phyloP scores from a whole-genome alignment of 2,797 vertebrate species.

The Scomberomorus guttatus region DNA sequence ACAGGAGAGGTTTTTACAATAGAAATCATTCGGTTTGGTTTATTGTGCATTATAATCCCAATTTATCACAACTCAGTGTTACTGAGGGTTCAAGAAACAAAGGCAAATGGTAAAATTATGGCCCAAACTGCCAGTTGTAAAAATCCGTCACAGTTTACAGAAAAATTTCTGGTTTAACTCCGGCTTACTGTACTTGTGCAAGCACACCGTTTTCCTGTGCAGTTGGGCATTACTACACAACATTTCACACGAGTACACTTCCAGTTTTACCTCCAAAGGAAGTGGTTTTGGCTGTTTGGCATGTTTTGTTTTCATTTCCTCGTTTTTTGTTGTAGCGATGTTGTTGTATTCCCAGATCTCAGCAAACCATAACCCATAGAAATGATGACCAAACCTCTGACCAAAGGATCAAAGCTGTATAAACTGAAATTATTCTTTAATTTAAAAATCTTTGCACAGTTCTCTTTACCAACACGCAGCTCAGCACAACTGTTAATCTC shows the following conservation, averaged over 20 bases:
- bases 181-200: not conserved
- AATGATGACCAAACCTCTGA: not conserved
- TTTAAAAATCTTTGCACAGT: no score
- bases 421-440: not conserved
- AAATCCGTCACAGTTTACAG: no score
- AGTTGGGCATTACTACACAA: not conserved
- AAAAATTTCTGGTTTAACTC: not conserved
- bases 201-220: not conserved
- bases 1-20: not conserved
- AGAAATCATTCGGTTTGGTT: slow-evolving; percentile 9
- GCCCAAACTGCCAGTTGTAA: not conserved
- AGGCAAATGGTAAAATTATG: not conserved
- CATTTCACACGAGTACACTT: not conserved
- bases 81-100: not conserved
- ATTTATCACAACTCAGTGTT: not conserved
- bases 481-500: no score
- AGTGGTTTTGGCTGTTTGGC: not conserved
- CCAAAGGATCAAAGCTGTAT: not conserved
- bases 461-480: no score
- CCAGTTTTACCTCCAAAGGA: not conserved
- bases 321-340: no score
- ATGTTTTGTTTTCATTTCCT: no score
- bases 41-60: not conserved
- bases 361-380: not conserved
- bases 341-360: no score